Evolutionary conservation across 2,797 vertebrate species (phyloP).

Genomic region (Poeciliopsis presidionis): DNA sequence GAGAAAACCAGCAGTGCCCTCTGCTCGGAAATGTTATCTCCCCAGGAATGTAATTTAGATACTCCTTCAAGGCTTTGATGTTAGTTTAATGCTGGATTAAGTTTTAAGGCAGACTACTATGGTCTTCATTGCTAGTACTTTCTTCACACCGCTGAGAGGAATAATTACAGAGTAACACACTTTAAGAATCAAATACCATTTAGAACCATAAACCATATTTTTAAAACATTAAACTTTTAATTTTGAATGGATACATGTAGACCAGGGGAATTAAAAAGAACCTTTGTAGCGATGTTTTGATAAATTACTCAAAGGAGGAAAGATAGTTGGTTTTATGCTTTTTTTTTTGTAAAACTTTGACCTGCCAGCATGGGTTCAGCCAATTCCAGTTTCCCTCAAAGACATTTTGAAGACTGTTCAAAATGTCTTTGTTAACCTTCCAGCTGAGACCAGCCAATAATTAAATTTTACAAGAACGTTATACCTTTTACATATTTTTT

Average conservation of each 20-base stretch:
- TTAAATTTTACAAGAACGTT: neutral
- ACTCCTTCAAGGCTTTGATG: slow-evolving; percentile 44
- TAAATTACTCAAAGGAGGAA: neutral
- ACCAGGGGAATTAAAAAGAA: neutral
- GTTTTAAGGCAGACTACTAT: slow-evolving; percentile 10
- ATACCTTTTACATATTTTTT: too few relatives aligned
- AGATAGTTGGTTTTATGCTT: neutral
- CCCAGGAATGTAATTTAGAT: slow-evolving; percentile 35
- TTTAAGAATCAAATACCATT: neutral
- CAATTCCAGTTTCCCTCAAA: neutral
- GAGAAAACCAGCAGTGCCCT: slow-evolving; percentile 41
- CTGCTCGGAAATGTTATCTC: slow-evolving; percentile 39
- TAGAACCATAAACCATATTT: neutral
- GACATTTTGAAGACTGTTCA: neutral
- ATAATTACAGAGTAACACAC: neutral
- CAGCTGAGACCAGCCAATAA: neutral
- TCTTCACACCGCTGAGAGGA: neutral
- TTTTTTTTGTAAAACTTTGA: neutral
- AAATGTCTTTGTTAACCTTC: neutral
- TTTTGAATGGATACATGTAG: neutral
- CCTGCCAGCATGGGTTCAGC: neutral
- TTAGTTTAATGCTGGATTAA: slow-evolving; percentile 24
- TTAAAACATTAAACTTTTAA: neutral
- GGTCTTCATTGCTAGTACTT: neutral
- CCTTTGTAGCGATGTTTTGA: neutral